Evolutionary conservation across 2,797 vertebrate species (phyloP), one percentile per base, ranked within the genome.

Genomic region (Telmatherina bonti): DNA sequence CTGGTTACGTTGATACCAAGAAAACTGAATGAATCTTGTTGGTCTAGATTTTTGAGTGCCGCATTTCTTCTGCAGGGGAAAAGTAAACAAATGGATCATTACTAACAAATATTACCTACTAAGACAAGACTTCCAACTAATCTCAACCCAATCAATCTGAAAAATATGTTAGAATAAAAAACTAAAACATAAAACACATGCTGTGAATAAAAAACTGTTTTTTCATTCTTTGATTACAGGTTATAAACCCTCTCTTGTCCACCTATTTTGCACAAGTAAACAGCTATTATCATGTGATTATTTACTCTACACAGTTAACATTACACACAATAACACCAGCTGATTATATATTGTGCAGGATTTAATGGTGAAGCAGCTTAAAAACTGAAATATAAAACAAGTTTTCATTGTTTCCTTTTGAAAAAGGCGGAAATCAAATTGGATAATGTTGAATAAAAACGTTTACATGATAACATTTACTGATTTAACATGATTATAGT

Each of bases 1-100:
- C 49, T 27, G 61, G 51, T 66, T 67, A 29, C 24, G 47, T 63
- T 67, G 61, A 54, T 43, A 64, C 62, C 59, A 68, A 49, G 22
- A 24, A 43, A 24, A 43, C 36, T 1, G 31, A 31, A 79, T 27
- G 9, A 26, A 59, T 81, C 91, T 71, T 79, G 85, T 89, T 51
- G 18, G 71, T 81, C 74, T 16, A 77, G 72, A 89, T 88, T 87
- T 85, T 83, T 83, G 22, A 45, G 66, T 68, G 51, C 16, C 7
- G 26, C 27, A 58, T 56, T 60, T 47, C n/a, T 4, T 31, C 67
- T 5, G 22, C 49, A 47, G 36, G 31, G 18, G 27, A 45, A 51
- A 68, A 81, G 33, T 59, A 82, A 62, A 74, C 26, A n/a, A 51
- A 78, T 80, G 52, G 72, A 54, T 78, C 61, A 76, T 15, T 27